Evolutionary conservation across 2,888 invertebrate genomes (phyloP).

Genomic region (Caenorhabditis sp.): DNA sequence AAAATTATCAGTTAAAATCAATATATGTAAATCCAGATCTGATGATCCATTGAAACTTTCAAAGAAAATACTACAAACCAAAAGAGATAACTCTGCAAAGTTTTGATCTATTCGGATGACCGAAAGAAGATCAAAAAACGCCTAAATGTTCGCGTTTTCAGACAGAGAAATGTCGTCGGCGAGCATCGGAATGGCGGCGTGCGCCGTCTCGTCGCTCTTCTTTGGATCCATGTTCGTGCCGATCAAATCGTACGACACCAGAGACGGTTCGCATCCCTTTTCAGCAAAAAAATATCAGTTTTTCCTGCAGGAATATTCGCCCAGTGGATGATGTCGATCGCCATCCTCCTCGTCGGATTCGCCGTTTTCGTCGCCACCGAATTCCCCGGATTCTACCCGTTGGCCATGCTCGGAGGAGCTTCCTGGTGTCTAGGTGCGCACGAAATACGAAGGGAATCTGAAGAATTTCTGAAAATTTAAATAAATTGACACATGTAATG

Average conservation of each 20-base stretch:
- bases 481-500: too few relatives aligned
- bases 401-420: constrained; percentile 81
- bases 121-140: too few relatives aligned
- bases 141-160: too few relatives aligned
- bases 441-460: not conserved
- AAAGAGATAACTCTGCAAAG: too few relatives aligned
- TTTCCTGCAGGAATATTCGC: constrained; percentile 81
- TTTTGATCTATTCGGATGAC: too few relatives aligned
- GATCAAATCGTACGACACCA: constrained; percentile 80
- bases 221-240: constrained; percentile 82
- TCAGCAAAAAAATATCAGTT: too few relatives aligned
- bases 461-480: constrained; percentile 3
- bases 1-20: too few relatives aligned
- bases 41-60: too few relatives aligned
- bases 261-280: constrained; percentile 79
- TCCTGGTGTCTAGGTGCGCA: constrained; percentile 81
- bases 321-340: constrained; percentile 81
- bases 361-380: constrained; percentile 78
- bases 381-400: constrained; percentile 80
- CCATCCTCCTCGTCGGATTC: constrained; percentile 80
- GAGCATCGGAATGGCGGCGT: constrained; percentile 80
- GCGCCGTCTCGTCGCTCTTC: constrained; percentile 80
- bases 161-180: constrained; percentile 31
- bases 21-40: too few relatives aligned
- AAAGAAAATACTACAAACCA: too few relatives aligned